Base-by-base conservation (phyloP, 2,888 invertebrate genomes). In the Acrobasis repandana region DNA sequence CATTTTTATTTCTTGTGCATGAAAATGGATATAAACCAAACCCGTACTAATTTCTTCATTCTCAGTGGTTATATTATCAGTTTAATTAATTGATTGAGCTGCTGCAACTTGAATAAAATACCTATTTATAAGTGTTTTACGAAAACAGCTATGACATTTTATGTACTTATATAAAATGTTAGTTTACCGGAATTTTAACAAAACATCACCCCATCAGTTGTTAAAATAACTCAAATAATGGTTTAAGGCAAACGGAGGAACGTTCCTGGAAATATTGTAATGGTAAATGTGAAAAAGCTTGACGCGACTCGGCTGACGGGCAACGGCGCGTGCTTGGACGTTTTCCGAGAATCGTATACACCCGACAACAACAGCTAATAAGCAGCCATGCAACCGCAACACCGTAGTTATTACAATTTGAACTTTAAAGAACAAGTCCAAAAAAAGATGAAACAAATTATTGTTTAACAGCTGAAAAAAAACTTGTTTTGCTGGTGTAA, bases 211-310 rank as follows among this genome's bases (percentile, higher is more conserved):
- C 71, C 71, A 69, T 61, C 65, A 63, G 69, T 69, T 74, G 63
- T 76, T 73, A 71, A 75, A 76, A 74, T 74, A 77, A 73, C 69
- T 72, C 62, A 67, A 68, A 70, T 73, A 79, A 72, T 74, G 69
- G 68, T 67, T 69, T 71, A 72, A 74, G 77, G 74, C 46, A 47
- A 76, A 82, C 74, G 73, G 75, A 74, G 65, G 69, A 71, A 67
- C 72, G 69, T 89, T 88, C 88, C 79, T 70, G 74, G 88, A 88
- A 90, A 79, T 82, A 82, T 83, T 67, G 71, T 76, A 83, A 83
- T 82, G 76, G 80, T 86, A 85, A 85, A 85, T 83, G 81, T 81
- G 82, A 87, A 89, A 86, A 86, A 81, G 77, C 76, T 79, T 70
- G 75, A 74, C 73, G 69, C 69, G 76, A 64, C 63, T 65, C 68